A percentile compares a stretch with the other conserved stretches of the same genome.
These are phyloP conservation scores for Lutraria lutraria DNA, from an alignment of 2,888 invertebrate genomes.

Conservation along the genomic window DNA sequence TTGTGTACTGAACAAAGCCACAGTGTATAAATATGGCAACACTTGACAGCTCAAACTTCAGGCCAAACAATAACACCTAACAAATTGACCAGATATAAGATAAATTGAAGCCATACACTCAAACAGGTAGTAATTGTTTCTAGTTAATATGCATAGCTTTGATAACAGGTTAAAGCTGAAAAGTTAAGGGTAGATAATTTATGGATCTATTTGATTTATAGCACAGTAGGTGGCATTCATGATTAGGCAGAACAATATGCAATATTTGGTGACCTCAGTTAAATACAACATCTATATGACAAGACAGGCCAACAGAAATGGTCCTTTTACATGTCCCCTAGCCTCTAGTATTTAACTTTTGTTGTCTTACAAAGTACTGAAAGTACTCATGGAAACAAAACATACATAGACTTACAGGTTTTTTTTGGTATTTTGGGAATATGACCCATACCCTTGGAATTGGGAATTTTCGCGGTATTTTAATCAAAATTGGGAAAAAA, in stretches of 20 bases:
- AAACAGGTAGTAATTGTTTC: background rate
- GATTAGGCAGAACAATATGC: background rate
- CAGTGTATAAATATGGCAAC: background rate
- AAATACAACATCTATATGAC: background rate
- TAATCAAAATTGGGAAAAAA: too few relatives aligned
- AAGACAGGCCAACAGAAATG: background rate
- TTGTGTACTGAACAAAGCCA: background rate
- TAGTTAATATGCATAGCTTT: constrained; percentile 18
- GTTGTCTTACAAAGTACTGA: too few relatives aligned
- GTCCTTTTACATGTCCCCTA: too few relatives aligned
- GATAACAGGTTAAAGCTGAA: constrained; percentile 20
- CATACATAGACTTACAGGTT: too few relatives aligned
- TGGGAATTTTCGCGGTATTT: too few relatives aligned
- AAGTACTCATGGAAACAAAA: too few relatives aligned
- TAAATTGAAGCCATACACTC: background rate
- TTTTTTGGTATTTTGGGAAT: too few relatives aligned
- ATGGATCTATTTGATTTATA: background rate
- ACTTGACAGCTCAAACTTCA: background rate
- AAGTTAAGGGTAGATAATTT: background rate
- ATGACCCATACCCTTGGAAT: too few relatives aligned
- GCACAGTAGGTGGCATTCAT: constrained; percentile 2
- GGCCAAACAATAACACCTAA: background rate
- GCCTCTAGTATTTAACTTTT: too few relatives aligned
- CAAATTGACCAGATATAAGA: background rate
- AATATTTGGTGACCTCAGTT: background rate